A percentile compares a stretch with the other conserved stretches of the same genome.
Conservation (phyloP, 2,113 vertebrate genomes). For the Corythoichthys intestinalis region DNA sequence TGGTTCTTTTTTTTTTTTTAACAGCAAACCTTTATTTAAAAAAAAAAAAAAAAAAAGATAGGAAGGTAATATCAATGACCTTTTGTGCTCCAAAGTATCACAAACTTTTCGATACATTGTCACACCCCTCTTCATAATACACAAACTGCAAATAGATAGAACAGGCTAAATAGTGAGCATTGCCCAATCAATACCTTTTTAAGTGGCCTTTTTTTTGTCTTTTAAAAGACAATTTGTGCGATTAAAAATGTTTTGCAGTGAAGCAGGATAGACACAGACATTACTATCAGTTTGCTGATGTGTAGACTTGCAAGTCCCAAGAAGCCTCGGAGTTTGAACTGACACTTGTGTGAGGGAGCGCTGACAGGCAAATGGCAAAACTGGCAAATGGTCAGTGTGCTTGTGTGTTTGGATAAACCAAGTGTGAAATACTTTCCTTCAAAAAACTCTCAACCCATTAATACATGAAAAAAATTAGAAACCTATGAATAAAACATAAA, state of each 20-base stretch:
- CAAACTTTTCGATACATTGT: too few species aligned
- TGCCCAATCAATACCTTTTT: neutral
- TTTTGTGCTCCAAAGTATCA: too few species aligned
- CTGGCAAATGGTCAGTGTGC: slow-evolving; percentile 27
- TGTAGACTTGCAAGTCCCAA: slow-evolving; percentile 8
- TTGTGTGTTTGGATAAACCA: neutral
- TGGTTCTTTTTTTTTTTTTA: too few species aligned
- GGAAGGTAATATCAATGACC: too few species aligned
- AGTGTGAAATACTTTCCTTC: slow-evolving; percentile 20
- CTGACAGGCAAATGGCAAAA: slow-evolving; percentile 27
- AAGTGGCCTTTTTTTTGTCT: slow-evolving; percentile 15
- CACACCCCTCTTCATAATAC: too few species aligned
- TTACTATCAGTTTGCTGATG: slow-evolving; percentile 38
- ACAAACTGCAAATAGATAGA: too few species aligned
- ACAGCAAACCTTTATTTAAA: too few species aligned
- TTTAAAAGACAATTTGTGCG: slow-evolving; percentile 11
- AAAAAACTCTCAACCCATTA: slow-evolving; percentile 5
- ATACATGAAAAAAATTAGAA: slow-evolving; percentile 1
- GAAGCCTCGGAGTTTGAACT: slow-evolving; percentile 1
- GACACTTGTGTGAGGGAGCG: slow-evolving; percentile 17
- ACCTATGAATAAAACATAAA: neutral
- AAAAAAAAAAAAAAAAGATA: too few species aligned
- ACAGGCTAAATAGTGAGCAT: neutral
- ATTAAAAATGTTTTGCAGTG: slow-evolving; percentile 27
- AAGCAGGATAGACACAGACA: slow-evolving; percentile 12